Conservation (phyloP, 2,797 vertebrate genomes). For the Agapornis canus region DNA sequence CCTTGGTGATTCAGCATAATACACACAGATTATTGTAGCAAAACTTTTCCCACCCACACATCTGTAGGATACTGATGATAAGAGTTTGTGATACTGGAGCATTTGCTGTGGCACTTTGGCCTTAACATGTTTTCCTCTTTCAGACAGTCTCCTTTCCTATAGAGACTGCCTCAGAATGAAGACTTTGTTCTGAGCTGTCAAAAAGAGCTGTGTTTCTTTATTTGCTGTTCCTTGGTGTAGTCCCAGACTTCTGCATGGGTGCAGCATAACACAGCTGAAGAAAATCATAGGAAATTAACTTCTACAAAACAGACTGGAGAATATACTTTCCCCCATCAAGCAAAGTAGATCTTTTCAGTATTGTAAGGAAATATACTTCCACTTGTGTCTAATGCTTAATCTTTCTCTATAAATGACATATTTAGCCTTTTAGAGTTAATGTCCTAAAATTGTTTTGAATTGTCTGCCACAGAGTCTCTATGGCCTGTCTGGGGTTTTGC, state of each 20-base stretch:
- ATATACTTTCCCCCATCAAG: not conserved
- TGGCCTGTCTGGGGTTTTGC: not conserved
- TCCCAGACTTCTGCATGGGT: not conserved
- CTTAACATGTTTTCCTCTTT: not conserved
- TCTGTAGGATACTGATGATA: not conserved
- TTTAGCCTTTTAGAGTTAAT: not conserved
- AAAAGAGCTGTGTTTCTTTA: not conserved
- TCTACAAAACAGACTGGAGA: not conserved
- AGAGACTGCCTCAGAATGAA: not conserved
- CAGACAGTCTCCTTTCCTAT: not conserved
- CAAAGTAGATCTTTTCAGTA: not conserved
- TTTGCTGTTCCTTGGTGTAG: not conserved
- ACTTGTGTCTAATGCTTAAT: not conserved
- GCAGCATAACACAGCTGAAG: not conserved
- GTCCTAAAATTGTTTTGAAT: not conserved
- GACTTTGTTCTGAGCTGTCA: not conserved
- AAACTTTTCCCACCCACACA: not conserved
- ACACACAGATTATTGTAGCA: not conserved
- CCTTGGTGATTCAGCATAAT: not conserved
- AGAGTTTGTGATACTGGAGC: not conserved
- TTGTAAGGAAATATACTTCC: not conserved
- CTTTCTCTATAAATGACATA: not conserved
- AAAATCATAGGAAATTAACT: not conserved
- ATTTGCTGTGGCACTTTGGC: not conserved
- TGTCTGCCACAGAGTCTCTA: not conserved